Evolutionary conservation across 2,888 invertebrate species (phyloP).

Genomic region (Synergus itoensis): DNA sequence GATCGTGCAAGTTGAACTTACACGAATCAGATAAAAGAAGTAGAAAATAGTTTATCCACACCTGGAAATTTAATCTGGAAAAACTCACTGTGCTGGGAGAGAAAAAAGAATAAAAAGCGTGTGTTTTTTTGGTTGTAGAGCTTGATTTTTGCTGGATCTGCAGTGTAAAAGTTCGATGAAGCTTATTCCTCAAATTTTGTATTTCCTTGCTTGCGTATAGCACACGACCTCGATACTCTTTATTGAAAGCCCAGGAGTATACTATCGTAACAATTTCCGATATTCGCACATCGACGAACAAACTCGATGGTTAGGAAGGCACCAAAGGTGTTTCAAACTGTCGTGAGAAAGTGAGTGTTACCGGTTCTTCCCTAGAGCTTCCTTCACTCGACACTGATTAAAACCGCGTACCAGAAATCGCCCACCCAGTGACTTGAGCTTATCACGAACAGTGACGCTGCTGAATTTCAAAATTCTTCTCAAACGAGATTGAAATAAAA

Average conservation of each 20-base stretch:
- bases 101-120: slow-evolving; percentile 8
- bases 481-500: background rate
- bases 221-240: slow-evolving; percentile 20
- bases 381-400: background rate
- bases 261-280: slow-evolving; percentile 38
- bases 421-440: background rate
- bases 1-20: slow-evolving; percentile 5
- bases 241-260: slow-evolving; percentile 35
- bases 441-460: background rate
- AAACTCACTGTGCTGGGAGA: slow-evolving; percentile 3
- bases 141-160: slow-evolving; percentile 1
- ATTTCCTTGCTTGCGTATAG: slow-evolving; percentile 21
- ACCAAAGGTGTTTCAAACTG: slow-evolving; percentile 2
- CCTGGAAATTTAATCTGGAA: slow-evolving; percentile 20
- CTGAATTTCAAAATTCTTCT: background rate
- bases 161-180: slow-evolving; percentile 16
- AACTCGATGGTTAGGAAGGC: background rate
- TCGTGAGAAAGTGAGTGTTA: background rate
- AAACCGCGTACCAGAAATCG: background rate
- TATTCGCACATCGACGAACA: slow-evolving; percentile 33
- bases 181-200: slow-evolving; percentile 26
- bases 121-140: background rate
- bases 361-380: background rate
- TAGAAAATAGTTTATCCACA: background rate
- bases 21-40: background rate